Base-by-base conservation (phyloP, 2,797 vertebrate genomes). In the Scyliorhinus canicula region DNA sequence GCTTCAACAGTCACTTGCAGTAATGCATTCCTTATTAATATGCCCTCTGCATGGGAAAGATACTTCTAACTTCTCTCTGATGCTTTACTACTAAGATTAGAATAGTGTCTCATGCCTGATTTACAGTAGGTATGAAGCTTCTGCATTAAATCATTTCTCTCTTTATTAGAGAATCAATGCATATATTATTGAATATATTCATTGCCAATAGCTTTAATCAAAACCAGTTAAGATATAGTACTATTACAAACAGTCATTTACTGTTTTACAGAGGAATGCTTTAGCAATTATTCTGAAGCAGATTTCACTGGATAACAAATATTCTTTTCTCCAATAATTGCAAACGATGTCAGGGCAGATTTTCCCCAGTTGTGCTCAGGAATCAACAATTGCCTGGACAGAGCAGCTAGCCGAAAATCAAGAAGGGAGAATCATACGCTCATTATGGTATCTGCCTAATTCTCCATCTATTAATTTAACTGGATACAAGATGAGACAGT, bases 1-100 rank as follows among this genome's bases (percentile, higher is more conserved):
- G 77, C 77, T 79, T 79, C 77, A 79, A n/a, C 40, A 79, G 77
- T 79, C 77, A 79, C n/a, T 79, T 79, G n/a, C 40, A 79, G n/a
- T 79, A 79, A 79, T 79, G 40, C 19, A 79, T 40, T 79, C 77
- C 77, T 79, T 79, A 40, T 77, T 79, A 40, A 40, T 40, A 79
- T 44, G 21, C 3, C 14, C 40, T 77, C 77, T 79, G 77, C 77
- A 79, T 12, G 40, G 6, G 77, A 21, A 79, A 40, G 19, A n/a
- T 79, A 40, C n/a, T 40, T 79, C 77, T 79, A 79, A 79, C 77
- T 79, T 21, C 77, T 11, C n/a, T 79, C 16, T 40, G 19, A 79
- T 79, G 14, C 77, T 79, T 79, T 44, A 44, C 77, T 79, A 44
- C 16, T 21, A 44, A 40, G 77, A 79, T 79, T 79, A 79, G 19